Conservation (phyloP, 1,140 invertebrate species). For the Heliothis virescens region DNA sequence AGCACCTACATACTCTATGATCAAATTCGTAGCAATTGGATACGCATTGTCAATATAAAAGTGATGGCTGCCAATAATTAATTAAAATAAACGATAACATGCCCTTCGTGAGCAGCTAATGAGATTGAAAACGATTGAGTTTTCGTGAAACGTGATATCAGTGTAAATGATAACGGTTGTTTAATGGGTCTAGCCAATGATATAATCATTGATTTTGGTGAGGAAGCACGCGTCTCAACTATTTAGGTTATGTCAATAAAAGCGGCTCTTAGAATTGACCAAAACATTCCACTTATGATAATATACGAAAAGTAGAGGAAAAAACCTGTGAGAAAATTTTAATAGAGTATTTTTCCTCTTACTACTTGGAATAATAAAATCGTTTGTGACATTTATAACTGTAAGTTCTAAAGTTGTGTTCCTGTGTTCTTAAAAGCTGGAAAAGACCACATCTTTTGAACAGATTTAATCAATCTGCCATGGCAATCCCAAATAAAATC, state of each 20-base stretch:
- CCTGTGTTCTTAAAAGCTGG: too few relatives aligned
- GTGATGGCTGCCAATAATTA: slow-evolving; percentile 30
- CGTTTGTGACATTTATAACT: too few relatives aligned
- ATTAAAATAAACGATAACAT: slow-evolving; percentile 38
- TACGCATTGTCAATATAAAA: slow-evolving; percentile 45
- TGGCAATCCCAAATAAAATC: neutral
- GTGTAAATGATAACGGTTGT: slow-evolving; percentile 17
- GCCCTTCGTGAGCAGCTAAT: slow-evolving; percentile 23
- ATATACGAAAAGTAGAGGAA: too few relatives aligned
- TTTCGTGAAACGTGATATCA: slow-evolving; percentile 36
- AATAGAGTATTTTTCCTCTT: too few relatives aligned
- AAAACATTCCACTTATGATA: neutral
- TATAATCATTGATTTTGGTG: neutral
- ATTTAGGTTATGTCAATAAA: slow-evolving; percentile 10
- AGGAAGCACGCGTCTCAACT: slow-evolving; percentile 6
- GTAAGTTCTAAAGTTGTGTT: too few relatives aligned
- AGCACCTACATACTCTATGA: neutral
- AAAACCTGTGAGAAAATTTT: too few relatives aligned
- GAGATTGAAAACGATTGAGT: slow-evolving; percentile 26
- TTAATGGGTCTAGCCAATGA: slow-evolving; percentile 17
- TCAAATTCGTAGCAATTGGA: slow-evolving; percentile 19
- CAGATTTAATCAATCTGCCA: neutral
- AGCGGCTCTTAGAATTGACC: neutral
- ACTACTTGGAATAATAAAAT: too few relatives aligned
- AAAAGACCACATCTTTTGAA: neutral